Conservation (phyloP, 2,113 vertebrate genomes). For the Pandion haliaetus region DNA sequence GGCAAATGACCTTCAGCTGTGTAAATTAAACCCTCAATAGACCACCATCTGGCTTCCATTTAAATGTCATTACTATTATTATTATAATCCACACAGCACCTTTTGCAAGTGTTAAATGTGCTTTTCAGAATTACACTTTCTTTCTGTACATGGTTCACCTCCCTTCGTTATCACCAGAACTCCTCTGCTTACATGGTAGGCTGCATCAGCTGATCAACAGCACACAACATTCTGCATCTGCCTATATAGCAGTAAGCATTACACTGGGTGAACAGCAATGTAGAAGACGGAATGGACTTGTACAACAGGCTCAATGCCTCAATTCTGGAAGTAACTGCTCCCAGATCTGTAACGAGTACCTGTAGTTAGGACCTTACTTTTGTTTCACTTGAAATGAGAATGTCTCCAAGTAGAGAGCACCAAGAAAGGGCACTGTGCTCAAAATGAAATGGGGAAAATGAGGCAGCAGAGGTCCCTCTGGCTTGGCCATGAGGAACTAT, state of each 20-base stretch:
- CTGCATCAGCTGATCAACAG: neutral
- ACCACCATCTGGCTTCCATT: neutral
- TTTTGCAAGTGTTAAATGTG: neutral
- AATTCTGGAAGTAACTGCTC: neutral
- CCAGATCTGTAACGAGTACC: neutral
- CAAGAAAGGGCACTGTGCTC: neutral
- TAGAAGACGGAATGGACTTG: neutral
- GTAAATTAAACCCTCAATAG: neutral
- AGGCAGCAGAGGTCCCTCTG: neutral
- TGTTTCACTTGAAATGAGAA: neutral
- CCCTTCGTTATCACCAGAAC: neutral
- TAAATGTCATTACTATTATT: neutral
- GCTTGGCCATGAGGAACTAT: neutral
- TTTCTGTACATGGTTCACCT: neutral
- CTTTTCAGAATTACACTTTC: neutral
- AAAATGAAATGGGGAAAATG: neutral
- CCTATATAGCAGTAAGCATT: rapidly evolving
- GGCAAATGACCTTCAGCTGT: neutral
- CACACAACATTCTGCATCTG: neutral
- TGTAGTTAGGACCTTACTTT: neutral
- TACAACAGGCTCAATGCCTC: neutral
- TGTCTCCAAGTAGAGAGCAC: neutral
- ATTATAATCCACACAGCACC: neutral
- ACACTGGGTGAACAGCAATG: neutral
- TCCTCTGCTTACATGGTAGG: neutral